Evolutionary conservation across 2,797 vertebrate genomes (phyloP), one percentile per base, ranked within the genome.

Genomic region (Rousettus madagascariensis): DNA sequence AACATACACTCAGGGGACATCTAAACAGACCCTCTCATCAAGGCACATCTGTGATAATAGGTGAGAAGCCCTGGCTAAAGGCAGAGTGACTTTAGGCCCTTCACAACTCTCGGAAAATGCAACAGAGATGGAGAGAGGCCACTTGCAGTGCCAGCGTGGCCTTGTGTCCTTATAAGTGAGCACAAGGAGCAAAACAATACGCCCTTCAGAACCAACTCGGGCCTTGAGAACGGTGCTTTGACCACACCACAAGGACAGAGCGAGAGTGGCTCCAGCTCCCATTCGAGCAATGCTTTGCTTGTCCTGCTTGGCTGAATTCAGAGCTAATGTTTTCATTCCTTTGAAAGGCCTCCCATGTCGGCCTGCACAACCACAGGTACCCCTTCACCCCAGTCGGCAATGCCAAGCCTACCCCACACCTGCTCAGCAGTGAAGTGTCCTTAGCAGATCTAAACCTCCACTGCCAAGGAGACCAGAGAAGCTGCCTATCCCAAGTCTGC

Each of bases 101-200:
- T 94, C 30, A 72, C 8, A 3, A 38, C 49, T 49, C 66, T 84
- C 12, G 6, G 51, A 94, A 82, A 83, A 2, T 24, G 36, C 61
- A 86, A 83, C 24, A 82, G 22, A 36, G 13, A 13, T 5, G 1
- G 8, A 87, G 53, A 91, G n/a, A 90, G 36, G 68, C 38, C 53
- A 46, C 43, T n/a, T 10, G 1, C 6, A 7, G 43, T 20, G 20
- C 49, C 33, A 0, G 0, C 2, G 1, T 38, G 71, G 57, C 49
- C 53, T 89, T 19, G 0, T 9, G 3, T 33, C 53, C 77, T 87
- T 79, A 16, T 46, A 80, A 89, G 28, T 2, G n/a, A 88, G 46
- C 84, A 61, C 36, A 41, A 13, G 19, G 16, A 57, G 20, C 20
- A 5, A 89, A 30, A 55, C 9, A 38, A 6, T 41, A 24, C 63